Conservation (phyloP, 2,113 vertebrate species). For the Mastomys natalensis region DNA sequence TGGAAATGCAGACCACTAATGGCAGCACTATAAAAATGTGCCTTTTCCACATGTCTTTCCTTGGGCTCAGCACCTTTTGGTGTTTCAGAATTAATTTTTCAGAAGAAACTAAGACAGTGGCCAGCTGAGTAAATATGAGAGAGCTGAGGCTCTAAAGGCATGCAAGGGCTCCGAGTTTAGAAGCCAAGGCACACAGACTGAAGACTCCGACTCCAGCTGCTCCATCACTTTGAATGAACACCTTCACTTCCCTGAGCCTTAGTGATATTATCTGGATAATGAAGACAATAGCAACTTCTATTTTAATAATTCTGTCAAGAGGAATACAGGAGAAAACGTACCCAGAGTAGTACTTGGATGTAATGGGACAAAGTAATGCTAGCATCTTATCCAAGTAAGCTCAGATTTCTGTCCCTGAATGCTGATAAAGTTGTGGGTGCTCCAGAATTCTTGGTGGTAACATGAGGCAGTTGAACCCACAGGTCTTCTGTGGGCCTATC, state of each 20-base stretch:
- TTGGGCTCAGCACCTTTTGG: background rate
- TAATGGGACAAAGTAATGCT: background rate
- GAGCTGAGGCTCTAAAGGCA: background rate
- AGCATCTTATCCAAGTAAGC: background rate
- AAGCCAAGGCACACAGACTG: background rate
- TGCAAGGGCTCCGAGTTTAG: background rate
- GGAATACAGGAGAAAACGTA: background rate
- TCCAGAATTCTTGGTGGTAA: background rate
- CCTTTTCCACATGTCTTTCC: slow-evolving; percentile 23
- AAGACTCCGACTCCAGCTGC: background rate
- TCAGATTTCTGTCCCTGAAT: background rate
- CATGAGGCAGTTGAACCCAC: background rate
- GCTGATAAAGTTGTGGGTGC: background rate
- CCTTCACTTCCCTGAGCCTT: background rate
- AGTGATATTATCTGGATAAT: background rate
- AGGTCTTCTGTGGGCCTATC: background rate
- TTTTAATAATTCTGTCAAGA: background rate
- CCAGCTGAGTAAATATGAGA: background rate
- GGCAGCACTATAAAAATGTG: background rate
- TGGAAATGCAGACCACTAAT: background rate
- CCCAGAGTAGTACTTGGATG: background rate
- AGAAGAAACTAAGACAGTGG: slow-evolving; percentile 48
- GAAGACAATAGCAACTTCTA: background rate
- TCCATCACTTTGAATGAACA: background rate
- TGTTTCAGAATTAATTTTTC: slow-evolving; percentile 39